Conservation (phyloP, 2,113 vertebrate species). For the Syngnathus floridae region DNA sequence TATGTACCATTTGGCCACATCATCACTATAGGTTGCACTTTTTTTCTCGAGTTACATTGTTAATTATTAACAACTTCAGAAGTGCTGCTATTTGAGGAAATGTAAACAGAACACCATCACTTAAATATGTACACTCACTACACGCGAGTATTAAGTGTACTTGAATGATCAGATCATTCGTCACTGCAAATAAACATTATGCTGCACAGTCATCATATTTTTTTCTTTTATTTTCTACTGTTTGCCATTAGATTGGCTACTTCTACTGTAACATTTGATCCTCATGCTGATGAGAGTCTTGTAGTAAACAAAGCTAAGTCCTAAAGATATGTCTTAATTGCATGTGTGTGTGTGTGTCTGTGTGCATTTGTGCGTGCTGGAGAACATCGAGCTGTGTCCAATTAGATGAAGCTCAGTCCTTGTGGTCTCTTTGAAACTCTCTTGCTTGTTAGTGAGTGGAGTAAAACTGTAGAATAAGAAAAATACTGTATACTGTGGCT, state of each 20-base stretch:
- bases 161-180: background rate
- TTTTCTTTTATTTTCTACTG: background rate
- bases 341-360: slow-evolving; percentile 8
- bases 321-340: slow-evolving; percentile 13
- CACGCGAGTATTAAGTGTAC: background rate
- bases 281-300: slow-evolving; percentile 15
- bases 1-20: background rate
- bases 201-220: too few species aligned
- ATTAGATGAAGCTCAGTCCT: slow-evolving; percentile 48
- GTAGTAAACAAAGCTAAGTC: slow-evolving; percentile 22
- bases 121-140: background rate
- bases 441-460: slow-evolving; percentile 43
- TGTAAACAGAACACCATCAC: background rate
- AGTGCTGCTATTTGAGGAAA: background rate
- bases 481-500: background rate
- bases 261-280: background rate
- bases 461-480: background rate
- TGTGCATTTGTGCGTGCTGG: background rate
- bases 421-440: slow-evolving; percentile 51
- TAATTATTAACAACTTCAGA: background rate
- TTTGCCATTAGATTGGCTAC: background rate
- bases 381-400: slow-evolving; percentile 35
- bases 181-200: too few species aligned
- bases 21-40: background rate
- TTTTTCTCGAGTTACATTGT: background rate